Conservation (phyloP, 1,140 invertebrate species). For the Zaprionus tsacasi region DNA sequence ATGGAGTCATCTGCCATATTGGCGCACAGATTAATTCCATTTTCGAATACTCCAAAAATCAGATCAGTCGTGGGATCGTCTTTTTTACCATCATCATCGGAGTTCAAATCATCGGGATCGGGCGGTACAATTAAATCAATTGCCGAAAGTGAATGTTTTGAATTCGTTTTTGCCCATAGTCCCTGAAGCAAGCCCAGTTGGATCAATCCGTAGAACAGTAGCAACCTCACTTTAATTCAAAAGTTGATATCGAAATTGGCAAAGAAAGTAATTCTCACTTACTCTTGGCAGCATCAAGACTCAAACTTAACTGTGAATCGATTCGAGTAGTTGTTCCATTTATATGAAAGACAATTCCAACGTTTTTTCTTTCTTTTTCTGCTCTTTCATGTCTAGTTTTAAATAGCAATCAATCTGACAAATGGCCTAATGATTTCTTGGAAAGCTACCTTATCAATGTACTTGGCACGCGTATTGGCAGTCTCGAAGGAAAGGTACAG, state of each 20-base stretch:
- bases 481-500: constrained; percentile 46
- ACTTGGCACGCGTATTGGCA: constrained; percentile 48
- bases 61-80: neutral
- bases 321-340: constrained; percentile 30
- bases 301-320: constrained; percentile 36
- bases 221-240: constrained; percentile 45
- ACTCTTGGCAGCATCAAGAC: constrained; percentile 48
- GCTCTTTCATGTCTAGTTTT: constrained; percentile 21
- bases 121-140: constrained; percentile 48
- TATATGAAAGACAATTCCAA: constrained; percentile 45
- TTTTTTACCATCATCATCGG: constrained; percentile 3
- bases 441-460: constrained; percentile 51
- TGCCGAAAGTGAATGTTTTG: neutral
- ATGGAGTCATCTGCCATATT: constrained; percentile 46
- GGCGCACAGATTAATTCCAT: constrained; percentile 42
- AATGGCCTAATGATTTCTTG: constrained; percentile 51
- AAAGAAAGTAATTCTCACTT: constrained; percentile 14
- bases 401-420: constrained; percentile 15
- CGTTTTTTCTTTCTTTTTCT: constrained; percentile 1
- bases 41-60: constrained; percentile 20
- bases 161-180: neutral
- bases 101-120: constrained; percentile 12
- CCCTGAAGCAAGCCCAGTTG: constrained; percentile 22
- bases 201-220: constrained; percentile 28
- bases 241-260: neutral